phyloP scores from a whole-genome alignment of 2,113 vertebrate species.

The Heptranchias perlo region DNA sequence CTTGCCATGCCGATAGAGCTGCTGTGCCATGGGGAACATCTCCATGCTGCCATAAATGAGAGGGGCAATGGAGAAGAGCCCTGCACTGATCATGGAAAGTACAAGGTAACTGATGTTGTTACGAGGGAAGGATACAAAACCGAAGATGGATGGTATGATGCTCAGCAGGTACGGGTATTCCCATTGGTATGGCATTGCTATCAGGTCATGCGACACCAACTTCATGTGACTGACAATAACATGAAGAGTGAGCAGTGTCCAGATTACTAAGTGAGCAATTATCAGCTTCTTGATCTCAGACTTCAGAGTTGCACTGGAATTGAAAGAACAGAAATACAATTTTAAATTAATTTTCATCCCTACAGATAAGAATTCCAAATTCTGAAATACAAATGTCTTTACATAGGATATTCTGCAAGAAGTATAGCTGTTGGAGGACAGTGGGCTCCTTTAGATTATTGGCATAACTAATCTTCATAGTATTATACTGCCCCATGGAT shows the following conservation, averaged over 20 bases:
- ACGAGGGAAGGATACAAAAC: constrained; percentile 80
- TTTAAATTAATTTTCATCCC: background rate
- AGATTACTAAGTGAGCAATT: constrained; percentile 76
- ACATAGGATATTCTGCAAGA: background rate
- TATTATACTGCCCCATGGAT: background rate
- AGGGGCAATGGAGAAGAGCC: constrained; percentile 84
- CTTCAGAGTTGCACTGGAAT: constrained; percentile 80
- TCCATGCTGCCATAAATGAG: constrained; percentile 93
- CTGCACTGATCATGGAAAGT: constrained; percentile 88
- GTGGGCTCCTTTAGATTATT: background rate
- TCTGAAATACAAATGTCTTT: background rate
- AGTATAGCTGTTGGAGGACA: background rate
- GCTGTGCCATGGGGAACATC: constrained; percentile 93
- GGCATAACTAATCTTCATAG: background rate
- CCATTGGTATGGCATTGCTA: constrained; percentile 92
- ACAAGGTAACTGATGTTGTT: constrained; percentile 98
- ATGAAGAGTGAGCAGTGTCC: constrained; percentile 80
- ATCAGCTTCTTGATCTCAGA: constrained; percentile 91
- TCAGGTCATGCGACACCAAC: constrained; percentile 76
- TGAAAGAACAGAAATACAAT: constrained; percentile 40
- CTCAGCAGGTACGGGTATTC: constrained; percentile 91
- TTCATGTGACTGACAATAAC: constrained; percentile 78
- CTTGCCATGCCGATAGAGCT: constrained; percentile 89
- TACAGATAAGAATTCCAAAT: background rate
- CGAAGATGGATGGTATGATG: constrained; percentile 73